Evolutionary conservation across 2,797 vertebrate species (phyloP), one percentile per base, ranked within the genome.

Genomic region (Propithecus deckenii): DNA sequence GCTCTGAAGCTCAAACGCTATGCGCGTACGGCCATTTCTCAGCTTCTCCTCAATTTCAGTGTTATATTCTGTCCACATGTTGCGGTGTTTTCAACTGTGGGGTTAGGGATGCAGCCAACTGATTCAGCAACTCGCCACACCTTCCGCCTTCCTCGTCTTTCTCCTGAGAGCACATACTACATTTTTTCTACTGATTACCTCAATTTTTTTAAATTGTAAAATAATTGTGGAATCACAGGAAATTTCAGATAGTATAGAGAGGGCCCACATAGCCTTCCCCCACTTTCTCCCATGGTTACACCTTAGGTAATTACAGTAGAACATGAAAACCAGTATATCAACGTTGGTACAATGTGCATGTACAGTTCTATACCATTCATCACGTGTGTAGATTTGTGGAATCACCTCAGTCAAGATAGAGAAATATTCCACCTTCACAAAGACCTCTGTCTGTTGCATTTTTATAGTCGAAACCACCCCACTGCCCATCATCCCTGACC

Each of bases 11-110:
- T 65, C 57, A 17, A 30, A 2, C 35, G 13, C 48, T 6, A 1
- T 0, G 12, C 20, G 12, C 20, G 1, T 1, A 1, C 1, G 4
- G 2, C 35, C 6, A 7, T 22, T 46, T 57, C 67, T 14, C 50
- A 12, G 0, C 5, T 22, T 20, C 13, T 18, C 17, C 7, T 57
- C 22, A 1, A 7, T 25, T 8, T 43, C 30, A 41, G 52, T 20
- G 55, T 43, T 3, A 30, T 15, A 0, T 43, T 69, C 7, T 15
- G 6, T 59, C 32, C 1, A 5, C 35, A 81, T 20, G 55, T 7
- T 3, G 17, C 1, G 17, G 4, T 20, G 25, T 7, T 43, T 17
- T 74, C 23, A 17, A 48, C 22, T 46, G n/a, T 6, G 12, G 1
- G 4, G 5, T 30, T 17, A 1, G 14, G 46, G 46, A 17, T 7